These are phyloP conservation scores for Verasper variegatus DNA, from an alignment of 2,113 vertebrate genomes.

Conservation along the genomic window DNA sequence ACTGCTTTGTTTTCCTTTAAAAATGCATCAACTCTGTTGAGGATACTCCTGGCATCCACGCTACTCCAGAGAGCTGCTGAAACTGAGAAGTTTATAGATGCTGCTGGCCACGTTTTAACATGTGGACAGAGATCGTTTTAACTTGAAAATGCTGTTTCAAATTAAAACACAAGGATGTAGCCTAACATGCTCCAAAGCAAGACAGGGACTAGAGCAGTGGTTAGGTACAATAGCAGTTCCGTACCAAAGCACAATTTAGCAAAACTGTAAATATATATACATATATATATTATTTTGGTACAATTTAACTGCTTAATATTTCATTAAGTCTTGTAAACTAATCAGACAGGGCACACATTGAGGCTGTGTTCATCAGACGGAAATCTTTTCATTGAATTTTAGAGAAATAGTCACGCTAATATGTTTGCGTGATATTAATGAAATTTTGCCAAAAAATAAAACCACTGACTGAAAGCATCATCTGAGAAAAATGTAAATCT, in stretches of 20 bases:
- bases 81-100: too few relatives aligned
- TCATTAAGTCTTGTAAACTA: conserved; percentile 1
- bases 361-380: conserved; percentile 14
- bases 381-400: conserved; percentile 15
- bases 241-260: conserved; percentile 29
- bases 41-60: too few relatives aligned
- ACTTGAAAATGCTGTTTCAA: background rate
- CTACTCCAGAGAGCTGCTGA: too few relatives aligned
- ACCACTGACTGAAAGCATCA: conserved; percentile 57
- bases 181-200: background rate
- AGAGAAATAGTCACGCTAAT: background rate
- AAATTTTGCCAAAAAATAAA: conserved; percentile 12
- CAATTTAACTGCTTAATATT: conserved; percentile 23
- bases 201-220: background rate
- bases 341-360: background rate
- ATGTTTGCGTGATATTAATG: conserved; percentile 24
- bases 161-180: background rate
- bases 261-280: background rate
- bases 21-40: background rate
- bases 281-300: conserved; percentile 6
- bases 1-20: background rate
- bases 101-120: too few relatives aligned
- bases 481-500: conserved; percentile 7
- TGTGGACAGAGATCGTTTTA: too few relatives aligned
- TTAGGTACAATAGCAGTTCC: background rate